phyloP scores from a whole-genome alignment of 2,888 invertebrate species.

The Gymnocheta viridis region DNA sequence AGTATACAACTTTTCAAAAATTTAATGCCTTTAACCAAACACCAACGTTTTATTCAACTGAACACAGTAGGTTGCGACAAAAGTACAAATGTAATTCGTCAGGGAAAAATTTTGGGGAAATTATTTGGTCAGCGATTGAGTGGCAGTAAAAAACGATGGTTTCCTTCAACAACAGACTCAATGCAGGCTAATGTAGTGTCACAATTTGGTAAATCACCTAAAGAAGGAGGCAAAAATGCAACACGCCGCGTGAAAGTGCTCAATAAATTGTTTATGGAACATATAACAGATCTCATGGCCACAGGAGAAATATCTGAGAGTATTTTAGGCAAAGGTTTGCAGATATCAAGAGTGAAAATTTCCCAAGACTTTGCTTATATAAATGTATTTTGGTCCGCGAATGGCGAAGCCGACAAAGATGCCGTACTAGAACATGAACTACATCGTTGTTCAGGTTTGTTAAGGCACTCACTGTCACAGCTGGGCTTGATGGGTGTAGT shows the following conservation, averaged over 20 bases:
- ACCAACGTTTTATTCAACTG: constrained; percentile 28
- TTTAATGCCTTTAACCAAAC: background rate
- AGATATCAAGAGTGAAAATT: constrained; percentile 88
- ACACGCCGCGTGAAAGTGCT: constrained; percentile 86
- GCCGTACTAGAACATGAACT: constrained; percentile 84
- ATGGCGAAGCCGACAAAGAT: constrained; percentile 79
- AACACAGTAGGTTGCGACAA: constrained; percentile 35
- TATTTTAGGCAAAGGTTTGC: constrained; percentile 85
- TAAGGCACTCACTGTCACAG: constrained; percentile 89
- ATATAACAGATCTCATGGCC: constrained; percentile 90
- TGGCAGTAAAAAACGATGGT: constrained; percentile 79
- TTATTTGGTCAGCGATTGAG: constrained; percentile 77
- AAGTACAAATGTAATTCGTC: constrained; percentile 66
- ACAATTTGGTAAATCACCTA: constrained; percentile 70
- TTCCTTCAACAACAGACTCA: constrained; percentile 71
- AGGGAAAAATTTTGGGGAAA: constrained; percentile 79
- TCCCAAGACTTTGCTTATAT: constrained; percentile 86
- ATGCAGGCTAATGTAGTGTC: constrained; percentile 54
- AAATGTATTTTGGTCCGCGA: constrained; percentile 89
- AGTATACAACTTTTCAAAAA: constrained; percentile 20
- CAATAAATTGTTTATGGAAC: constrained; percentile 91
- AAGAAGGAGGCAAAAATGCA: constrained; percentile 82
- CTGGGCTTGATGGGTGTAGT: constrained; percentile 89
- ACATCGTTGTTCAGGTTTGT: constrained; percentile 83
- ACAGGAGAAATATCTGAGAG: constrained; percentile 86